Evolutionary conservation across 2,113 vertebrate species (phyloP).

Genomic region (Neoarius graeffei): DNA sequence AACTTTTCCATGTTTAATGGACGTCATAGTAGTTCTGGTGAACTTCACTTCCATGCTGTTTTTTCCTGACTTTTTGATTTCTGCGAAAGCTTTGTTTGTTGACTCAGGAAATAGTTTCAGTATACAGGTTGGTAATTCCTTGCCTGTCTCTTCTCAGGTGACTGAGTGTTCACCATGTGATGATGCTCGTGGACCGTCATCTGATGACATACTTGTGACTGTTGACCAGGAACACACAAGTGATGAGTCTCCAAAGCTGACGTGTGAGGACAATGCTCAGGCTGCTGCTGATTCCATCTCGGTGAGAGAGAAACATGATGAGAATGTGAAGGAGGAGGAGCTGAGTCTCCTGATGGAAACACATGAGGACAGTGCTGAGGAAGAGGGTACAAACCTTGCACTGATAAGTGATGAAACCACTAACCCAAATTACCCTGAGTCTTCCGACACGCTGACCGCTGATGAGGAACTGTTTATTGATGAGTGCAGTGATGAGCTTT

Average conservation of each 20-base stretch:
- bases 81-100: neutral
- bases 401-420: neutral
- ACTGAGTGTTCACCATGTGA: neutral
- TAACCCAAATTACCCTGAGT: neutral
- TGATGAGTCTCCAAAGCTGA: neutral
- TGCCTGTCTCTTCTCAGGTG: neutral
- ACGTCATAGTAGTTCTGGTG: neutral
- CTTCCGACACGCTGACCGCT: neutral
- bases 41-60: neutral
- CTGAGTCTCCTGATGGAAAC: slow-evolving; percentile 8
- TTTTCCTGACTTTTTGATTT: neutral
- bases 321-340: neutral
- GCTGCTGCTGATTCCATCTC: neutral
- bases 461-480: neutral
- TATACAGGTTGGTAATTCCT: neutral
- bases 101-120: neutral
- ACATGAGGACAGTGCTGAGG: neutral
- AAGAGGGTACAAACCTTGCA: neutral
- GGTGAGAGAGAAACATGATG: neutral
- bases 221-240: neutral
- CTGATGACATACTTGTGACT: neutral
- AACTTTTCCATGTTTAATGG: neutral
- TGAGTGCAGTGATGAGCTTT: neutral
- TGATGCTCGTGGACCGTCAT: neutral
- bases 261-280: neutral